Evolutionary conservation across 2,113 vertebrate genomes (phyloP).

Genomic region (Hirundichthys speculiger): DNA sequence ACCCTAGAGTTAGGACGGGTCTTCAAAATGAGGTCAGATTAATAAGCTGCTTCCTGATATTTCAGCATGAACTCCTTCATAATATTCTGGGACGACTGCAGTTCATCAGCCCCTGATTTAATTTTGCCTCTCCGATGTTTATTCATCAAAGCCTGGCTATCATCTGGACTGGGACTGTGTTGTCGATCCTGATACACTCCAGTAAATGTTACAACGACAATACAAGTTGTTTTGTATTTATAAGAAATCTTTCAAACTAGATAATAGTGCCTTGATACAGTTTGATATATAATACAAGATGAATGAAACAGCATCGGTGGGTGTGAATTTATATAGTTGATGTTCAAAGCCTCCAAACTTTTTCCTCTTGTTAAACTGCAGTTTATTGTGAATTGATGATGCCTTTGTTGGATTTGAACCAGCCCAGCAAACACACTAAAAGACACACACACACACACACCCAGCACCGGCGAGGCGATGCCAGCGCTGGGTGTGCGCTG

Average conservation of each 20-base stretch:
- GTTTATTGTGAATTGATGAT: constrained; percentile 53
- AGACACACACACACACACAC: constrained; percentile 63
- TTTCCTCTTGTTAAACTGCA: constrained; percentile 41
- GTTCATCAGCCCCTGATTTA: constrained; percentile 46
- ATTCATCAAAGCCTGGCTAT: constrained; percentile 9
- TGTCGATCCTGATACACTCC: constrained; percentile 23
- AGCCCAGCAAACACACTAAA: constrained; percentile 53
- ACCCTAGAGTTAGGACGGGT: constrained; percentile 55
- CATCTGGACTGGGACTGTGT: background rate
- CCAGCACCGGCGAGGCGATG: constrained; percentile 25
- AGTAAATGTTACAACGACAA: constrained; percentile 10
- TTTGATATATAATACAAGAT: constrained; percentile 2
- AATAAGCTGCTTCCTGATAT: constrained; percentile 54
- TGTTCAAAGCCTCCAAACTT: constrained; percentile 36
- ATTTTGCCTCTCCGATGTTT: constrained; percentile 37
- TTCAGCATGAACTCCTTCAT: constrained; percentile 38
- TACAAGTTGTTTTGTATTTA: too few relatives aligned
- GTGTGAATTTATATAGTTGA: constrained; percentile 34
- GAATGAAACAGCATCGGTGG: constrained; percentile 10
- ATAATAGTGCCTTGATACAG: background rate
- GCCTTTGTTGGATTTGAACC: constrained; percentile 47
- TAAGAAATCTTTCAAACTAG: too few relatives aligned
- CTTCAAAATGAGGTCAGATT: constrained; percentile 62
- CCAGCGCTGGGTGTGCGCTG: constrained; percentile 38
- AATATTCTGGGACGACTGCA: constrained; percentile 35